Base-by-base conservation (phyloP, 2,888 invertebrate genomes). In the Halictus quadricinctus region DNA sequence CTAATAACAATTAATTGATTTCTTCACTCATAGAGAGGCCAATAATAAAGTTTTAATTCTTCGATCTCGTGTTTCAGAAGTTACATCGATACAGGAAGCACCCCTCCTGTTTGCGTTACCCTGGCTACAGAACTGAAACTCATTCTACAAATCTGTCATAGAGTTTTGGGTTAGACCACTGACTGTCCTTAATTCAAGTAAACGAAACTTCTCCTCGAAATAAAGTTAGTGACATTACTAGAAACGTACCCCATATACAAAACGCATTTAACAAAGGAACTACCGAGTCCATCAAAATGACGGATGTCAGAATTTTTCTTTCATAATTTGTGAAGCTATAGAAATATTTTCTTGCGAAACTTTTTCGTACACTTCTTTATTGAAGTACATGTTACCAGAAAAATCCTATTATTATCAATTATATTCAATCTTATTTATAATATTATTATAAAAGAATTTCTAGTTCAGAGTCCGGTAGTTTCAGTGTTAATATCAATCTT, bases 21-120 rank as follows among this genome's bases (percentile, higher is more conserved):
- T 12, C 5, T 6, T 43, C 69, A 13, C 1, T 69, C 6, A 21
- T 43, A 21, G 6, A 5, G 3, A 21, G 6, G 5, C 5, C 43
- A 12, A 69, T 43, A 41, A 41, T 41, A 41, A 36, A n/a, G 21
- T 41, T 41, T 21, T 4, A 21, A 36, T 41, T 21, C 12, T 1
- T 21, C 21, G n/a, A 5, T 21, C 41, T 41, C 21, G n/a, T n/a
- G 66, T 36, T 13, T 21, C 41, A 43, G n/a, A 72, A 78, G 85
- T 86, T 86, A 80, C 69, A 81, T 89, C 89, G 81, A 89, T 88
- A 90, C 75, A 83, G 73, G 48, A 73, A 87, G 78, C 75, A 79
- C 72, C 69, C 74, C 25, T 78, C 83, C 88, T 90, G 90, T 89
- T 91, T 85, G 18, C 80, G 92, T 92, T 91, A 81, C 92, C 88